phyloP scores from a whole-genome alignment of 2,797 vertebrate species.

The Cephalopachus bancanus region DNA sequence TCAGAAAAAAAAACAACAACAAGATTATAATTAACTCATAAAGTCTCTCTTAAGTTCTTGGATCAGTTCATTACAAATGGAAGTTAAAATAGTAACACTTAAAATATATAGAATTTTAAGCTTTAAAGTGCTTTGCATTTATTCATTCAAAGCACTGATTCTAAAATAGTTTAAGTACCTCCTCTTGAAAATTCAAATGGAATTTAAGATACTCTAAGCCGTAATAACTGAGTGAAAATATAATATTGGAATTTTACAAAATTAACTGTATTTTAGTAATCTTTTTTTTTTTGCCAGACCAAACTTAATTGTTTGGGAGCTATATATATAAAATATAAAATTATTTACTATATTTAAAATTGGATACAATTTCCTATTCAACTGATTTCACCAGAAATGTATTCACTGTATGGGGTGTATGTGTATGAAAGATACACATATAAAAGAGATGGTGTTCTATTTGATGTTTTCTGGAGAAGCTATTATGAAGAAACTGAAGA shows the following conservation, averaged over 20 bases:
- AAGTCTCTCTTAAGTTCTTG: neutral
- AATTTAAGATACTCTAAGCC: neutral
- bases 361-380: neutral
- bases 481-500: constrained; percentile 12
- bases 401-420: neutral
- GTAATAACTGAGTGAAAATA: constrained; percentile 10
- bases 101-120: constrained; percentile 39
- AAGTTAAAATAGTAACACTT: constrained; percentile 58
- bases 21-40: too few species aligned
- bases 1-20: too few species aligned
- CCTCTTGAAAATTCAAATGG: constrained; percentile 18
- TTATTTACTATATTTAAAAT: neutral
- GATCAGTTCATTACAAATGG: constrained; percentile 34
- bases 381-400: constrained; percentile 24
- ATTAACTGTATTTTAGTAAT: constrained; percentile 7
- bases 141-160: constrained; percentile 36
- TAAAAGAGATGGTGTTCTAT: neutral
- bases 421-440: neutral
- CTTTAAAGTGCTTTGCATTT: constrained; percentile 57
- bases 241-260: constrained; percentile 22
- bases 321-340: neutral
- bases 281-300: neutral
- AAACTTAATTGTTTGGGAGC: neutral
- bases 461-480: constrained; percentile 28
- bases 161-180: neutral